These are phyloP conservation scores for Chaunax sp. DNA, from an alignment of 2,797 vertebrate genomes.

Conservation along the genomic window DNA sequence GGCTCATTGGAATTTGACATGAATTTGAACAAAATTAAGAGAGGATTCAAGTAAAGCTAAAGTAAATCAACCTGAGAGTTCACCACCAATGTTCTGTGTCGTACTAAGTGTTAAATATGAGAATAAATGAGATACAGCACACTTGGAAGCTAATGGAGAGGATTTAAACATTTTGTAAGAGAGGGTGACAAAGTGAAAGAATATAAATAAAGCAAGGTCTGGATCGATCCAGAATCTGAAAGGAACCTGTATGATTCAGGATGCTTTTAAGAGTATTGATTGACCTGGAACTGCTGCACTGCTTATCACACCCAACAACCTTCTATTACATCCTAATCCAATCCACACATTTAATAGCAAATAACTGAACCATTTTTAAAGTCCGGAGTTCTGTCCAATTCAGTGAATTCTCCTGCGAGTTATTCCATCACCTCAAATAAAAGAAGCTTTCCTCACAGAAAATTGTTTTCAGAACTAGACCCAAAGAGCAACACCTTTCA, in stretches of 20 bases:
- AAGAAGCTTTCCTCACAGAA: slow-evolving; percentile 9
- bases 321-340: slow-evolving; percentile 46
- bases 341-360: slow-evolving; percentile 48
- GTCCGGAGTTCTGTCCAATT: not conserved
- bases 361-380: slow-evolving; percentile 25
- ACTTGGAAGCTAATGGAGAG: not conserved
- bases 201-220: slow-evolving; percentile 22
- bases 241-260: slow-evolving; percentile 44
- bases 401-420: slow-evolving; percentile 20
- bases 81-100: not conserved
- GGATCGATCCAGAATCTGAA: slow-evolving; percentile 37
- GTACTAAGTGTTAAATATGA: not conserved
- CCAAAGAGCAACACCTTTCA: slow-evolving; percentile 9
- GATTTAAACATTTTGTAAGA: slow-evolving; percentile 3
- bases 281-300: slow-evolving; percentile 37
- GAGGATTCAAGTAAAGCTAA: not conserved
- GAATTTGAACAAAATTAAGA: slow-evolving; percentile 5
- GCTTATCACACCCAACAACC: slow-evolving; percentile 42
- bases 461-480: slow-evolving; percentile 16
- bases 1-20: too few species aligned
- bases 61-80: not conserved
- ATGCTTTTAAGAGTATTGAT: slow-evolving; percentile 49
- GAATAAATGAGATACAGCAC: not conserved
- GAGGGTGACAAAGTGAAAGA: slow-evolving; percentile 13
- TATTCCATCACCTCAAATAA: slow-evolving; percentile 16